These are phyloP conservation scores for Gastracanthus pulcherrimus DNA, from an alignment of 2,888 invertebrate genomes.

Conservation along the genomic window DNA sequence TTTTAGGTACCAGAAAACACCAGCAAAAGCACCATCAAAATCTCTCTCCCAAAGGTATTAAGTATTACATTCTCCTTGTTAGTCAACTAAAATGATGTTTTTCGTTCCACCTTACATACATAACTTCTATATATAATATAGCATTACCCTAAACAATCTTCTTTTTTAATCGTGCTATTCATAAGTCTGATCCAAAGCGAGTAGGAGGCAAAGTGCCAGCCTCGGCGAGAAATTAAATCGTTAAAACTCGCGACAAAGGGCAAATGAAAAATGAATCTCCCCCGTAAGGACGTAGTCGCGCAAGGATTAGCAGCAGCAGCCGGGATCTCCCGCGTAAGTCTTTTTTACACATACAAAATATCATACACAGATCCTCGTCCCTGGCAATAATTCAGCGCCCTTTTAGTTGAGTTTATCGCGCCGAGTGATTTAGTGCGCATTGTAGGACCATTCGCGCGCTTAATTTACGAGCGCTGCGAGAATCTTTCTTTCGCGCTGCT, in stretches of 20 bases:
- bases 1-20: too few species aligned
- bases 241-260: neutral
- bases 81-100: too few species aligned
- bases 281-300: neutral
- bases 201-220: too few species aligned
- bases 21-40: too few species aligned
- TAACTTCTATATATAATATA: too few species aligned
- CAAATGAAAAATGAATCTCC: neutral
- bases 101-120: too few species aligned
- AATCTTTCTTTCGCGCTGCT: neutral
- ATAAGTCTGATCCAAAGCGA: too few species aligned
- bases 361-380: slow-evolving; percentile 29
- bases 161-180: too few species aligned
- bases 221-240: neutral
- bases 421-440: slow-evolving; percentile 49
- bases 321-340: neutral
- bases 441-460: slow-evolving; percentile 46
- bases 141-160: too few species aligned
- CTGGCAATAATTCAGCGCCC: slow-evolving; percentile 54
- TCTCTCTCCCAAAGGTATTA: too few species aligned
- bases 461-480: slow-evolving; percentile 49
- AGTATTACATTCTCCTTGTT: too few species aligned
- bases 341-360: slow-evolving; percentile 3
- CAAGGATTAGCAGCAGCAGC: neutral
- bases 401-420: slow-evolving; percentile 51